phyloP scores from a whole-genome alignment of 2,888 invertebrate species.

The Phlogophora meticulosa region DNA sequence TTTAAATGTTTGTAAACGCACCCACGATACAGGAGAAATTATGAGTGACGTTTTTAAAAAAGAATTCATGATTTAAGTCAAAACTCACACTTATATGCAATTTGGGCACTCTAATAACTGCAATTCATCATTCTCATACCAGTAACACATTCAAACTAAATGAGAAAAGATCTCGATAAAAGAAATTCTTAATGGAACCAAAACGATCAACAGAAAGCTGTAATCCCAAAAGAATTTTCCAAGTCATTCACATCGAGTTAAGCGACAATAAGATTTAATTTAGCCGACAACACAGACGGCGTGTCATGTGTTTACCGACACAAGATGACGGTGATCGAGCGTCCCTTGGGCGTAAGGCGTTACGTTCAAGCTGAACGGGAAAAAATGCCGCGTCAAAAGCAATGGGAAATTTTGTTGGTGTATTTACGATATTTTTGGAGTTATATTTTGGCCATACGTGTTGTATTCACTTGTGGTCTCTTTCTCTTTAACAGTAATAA shows the following conservation, averaged over 20 bases:
- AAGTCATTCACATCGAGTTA: slow-evolving; percentile 76
- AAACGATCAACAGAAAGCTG: slow-evolving; percentile 37
- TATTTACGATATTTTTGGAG: slow-evolving; percentile 28
- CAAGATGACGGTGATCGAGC: slow-evolving; percentile 80
- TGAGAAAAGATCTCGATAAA: slow-evolving; percentile 23
- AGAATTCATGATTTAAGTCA: no score
- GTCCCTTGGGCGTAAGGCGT: slow-evolving; percentile 74
- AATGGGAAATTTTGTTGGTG: slow-evolving; percentile 45
- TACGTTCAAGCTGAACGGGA: slow-evolving; percentile 38
- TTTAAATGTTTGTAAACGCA: no score
- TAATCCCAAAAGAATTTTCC: slow-evolving; percentile 61
- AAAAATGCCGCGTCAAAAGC: slow-evolving; percentile 58
- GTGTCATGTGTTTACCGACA: slow-evolving; percentile 69
- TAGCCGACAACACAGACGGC: slow-evolving; percentile 70
- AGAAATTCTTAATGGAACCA: slow-evolving; percentile 27
- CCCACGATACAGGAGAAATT: no score
- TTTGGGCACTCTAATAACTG: not conserved
- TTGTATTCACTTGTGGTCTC: not conserved
- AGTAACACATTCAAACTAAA: slow-evolving; percentile 8
- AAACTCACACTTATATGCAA: not conserved
- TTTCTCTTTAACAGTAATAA: no score
- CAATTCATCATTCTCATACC: slow-evolving; percentile 6
- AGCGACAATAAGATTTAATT: slow-evolving; percentile 81
- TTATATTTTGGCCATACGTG: not conserved
- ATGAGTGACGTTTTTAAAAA: no score